phyloP scores from a whole-genome alignment of 2,797 vertebrate genomes.

The Micrastur ruficollis region DNA sequence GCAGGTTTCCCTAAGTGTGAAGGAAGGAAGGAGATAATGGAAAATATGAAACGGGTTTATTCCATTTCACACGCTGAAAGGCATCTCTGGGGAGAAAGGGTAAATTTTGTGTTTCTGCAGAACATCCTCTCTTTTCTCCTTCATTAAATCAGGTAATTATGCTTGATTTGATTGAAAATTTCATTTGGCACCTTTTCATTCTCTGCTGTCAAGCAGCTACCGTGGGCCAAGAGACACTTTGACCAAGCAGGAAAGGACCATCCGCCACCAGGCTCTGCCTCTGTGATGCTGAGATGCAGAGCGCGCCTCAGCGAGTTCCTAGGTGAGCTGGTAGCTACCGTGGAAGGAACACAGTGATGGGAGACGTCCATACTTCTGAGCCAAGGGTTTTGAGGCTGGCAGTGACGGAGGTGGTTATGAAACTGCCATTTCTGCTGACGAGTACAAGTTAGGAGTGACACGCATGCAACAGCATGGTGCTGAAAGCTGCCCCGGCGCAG shows the following conservation, averaged over 20 bases:
- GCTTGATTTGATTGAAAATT: background rate
- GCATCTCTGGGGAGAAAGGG: background rate
- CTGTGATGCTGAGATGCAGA: fast-evolving
- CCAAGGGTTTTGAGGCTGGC: background rate
- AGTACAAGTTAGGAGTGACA: background rate
- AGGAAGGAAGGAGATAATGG: background rate
- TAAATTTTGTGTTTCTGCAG: background rate
- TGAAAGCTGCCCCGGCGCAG: background rate
- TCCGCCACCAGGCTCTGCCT: background rate
- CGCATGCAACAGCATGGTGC: fast-evolving
- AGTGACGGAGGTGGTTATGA: background rate
- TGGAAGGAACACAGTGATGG: fast-evolving
- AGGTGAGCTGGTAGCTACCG: background rate
- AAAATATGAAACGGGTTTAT: background rate
- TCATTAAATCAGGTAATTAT: background rate
- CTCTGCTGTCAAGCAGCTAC: background rate
- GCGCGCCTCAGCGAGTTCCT: background rate
- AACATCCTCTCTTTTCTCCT: background rate
- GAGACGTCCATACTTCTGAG: background rate
- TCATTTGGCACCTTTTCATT: background rate
- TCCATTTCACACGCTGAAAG: background rate
- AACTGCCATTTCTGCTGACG: background rate
- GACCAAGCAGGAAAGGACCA: background rate
- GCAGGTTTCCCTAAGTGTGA: background rate
- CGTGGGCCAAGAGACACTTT: background rate